A percentile compares a stretch with the other conserved stretches of the same genome.
These are phyloP conservation scores for Penelope pileata DNA, from an alignment of 2,113 vertebrate species.

Conservation along the genomic window DNA sequence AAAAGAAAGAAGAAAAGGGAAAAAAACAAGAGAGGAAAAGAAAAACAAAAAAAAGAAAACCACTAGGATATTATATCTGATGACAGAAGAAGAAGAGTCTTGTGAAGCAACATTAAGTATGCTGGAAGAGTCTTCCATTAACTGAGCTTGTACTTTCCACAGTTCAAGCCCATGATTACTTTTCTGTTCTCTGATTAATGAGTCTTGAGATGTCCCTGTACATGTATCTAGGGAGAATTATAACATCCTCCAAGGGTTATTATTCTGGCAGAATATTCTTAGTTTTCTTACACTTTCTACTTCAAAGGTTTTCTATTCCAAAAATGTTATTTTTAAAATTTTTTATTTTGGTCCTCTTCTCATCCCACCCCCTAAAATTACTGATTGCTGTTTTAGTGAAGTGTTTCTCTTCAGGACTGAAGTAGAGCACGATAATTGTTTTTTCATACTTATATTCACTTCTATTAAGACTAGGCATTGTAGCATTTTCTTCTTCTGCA, in stretches of 20 bases:
- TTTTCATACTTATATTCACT: neutral
- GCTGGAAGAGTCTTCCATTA: neutral
- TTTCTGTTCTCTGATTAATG: neutral
- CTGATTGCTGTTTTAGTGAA: neutral
- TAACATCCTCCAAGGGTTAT: neutral
- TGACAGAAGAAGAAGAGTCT: accelerated
- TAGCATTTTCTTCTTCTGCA: neutral
- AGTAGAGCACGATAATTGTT: neutral
- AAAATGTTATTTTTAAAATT: neutral
- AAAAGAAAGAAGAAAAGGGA: neutral
- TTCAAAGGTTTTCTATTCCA: neutral
- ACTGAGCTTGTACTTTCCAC: neutral
- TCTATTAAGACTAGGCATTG: neutral
- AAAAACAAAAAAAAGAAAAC: neutral
- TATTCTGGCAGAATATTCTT: neutral
- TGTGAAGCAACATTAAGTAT: neutral
- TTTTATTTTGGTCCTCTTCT: neutral
- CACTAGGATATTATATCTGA: neutral
- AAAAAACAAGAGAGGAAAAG: neutral
- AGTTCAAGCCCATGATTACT: neutral
- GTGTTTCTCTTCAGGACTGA: neutral
- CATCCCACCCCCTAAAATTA: neutral
- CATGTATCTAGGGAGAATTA: neutral
- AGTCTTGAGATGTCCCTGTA: neutral
- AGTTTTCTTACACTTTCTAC: neutral